Conservation (phyloP, 1,140 invertebrate species). For the Heliconius congener region DNA sequence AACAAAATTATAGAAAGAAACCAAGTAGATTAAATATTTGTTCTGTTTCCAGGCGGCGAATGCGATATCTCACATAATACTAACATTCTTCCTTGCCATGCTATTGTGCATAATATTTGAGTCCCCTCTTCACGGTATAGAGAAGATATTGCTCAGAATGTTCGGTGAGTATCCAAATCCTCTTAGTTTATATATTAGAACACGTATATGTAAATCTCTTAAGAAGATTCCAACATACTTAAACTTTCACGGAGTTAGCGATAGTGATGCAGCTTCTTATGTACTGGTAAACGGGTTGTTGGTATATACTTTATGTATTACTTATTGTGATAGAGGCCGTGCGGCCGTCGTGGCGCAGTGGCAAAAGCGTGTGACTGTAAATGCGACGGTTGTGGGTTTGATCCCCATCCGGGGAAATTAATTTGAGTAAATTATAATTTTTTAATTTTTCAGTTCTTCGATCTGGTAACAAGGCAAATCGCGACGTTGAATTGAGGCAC, state of each 20-base stretch:
- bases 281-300: neutral
- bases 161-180: constrained; percentile 57
- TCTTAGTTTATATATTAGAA: constrained; percentile 14
- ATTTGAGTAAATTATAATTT: too few relatives aligned
- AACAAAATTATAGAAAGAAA: neutral
- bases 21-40: neutral
- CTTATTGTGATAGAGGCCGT: neutral
- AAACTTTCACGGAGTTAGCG: constrained; percentile 5
- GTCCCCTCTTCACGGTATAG: constrained; percentile 86
- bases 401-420: too few relatives aligned
- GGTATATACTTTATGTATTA: neutral
- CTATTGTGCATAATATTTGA: constrained; percentile 85
- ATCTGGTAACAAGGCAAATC: too few relatives aligned
- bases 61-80: constrained; percentile 81
- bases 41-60: constrained; percentile 74
- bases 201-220: constrained; percentile 14
- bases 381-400: too few relatives aligned
- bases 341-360: too few relatives aligned
- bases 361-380: too few relatives aligned
- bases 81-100: constrained; percentile 84
- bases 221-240: constrained; percentile 11
- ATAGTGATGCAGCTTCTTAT: constrained; percentile 9
- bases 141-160: constrained; percentile 83
- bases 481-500: too few relatives aligned
- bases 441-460: too few relatives aligned